Base-by-base conservation (phyloP, 2,888 invertebrate genomes). In the Terebella lapidaria region DNA sequence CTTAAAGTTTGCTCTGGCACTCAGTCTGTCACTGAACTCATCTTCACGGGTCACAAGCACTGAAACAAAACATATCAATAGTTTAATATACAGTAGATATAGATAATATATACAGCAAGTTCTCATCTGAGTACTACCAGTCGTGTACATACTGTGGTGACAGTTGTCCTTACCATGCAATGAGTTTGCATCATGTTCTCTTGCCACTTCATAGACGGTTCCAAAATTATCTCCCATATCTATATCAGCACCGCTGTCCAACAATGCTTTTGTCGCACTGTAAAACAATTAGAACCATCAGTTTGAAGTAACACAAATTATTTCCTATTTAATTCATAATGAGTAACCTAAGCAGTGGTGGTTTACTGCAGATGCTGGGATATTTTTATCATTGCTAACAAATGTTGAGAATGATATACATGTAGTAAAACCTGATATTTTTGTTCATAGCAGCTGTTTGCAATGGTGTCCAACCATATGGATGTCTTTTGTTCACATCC, bases 401-500 rank as follows among this genome's bases (percentile, higher is more conserved):
- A 30, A 2, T 3, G n/a, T 2, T 53, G 3, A 24, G 35, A 25
- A 10, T 4, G 30, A 20, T 25, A n/a, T 49, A 10, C 10, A 24
- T 24, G 22, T 53, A 27, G 5, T 15, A 53, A 15, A 18, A 53
- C 26, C 53, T 28, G 26, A 53, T 15, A 22, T 53, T 53, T 64
- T 87, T 87, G 82, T 90, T 91, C 42, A 92, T 88, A 10, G 89
- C 88, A 35, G 93, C 93, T 54, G 88, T 86, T 82, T 92, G 91
- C 30, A 94, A 83, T 27, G 91, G 86, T 18, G 91, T 91, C 93
- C 94, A 94, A 55, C 94, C 94, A 53, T 92, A 83, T 27, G 83
- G 72, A 82, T 93, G 92, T 18, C 88, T 84, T 54, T 80, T 75
- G 82, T 93, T 90, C 0, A 88, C 71, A 71, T 81, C 74, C 35